Evolutionary conservation across 2,113 vertebrate species (phyloP).

Genomic region (human): DNA sequence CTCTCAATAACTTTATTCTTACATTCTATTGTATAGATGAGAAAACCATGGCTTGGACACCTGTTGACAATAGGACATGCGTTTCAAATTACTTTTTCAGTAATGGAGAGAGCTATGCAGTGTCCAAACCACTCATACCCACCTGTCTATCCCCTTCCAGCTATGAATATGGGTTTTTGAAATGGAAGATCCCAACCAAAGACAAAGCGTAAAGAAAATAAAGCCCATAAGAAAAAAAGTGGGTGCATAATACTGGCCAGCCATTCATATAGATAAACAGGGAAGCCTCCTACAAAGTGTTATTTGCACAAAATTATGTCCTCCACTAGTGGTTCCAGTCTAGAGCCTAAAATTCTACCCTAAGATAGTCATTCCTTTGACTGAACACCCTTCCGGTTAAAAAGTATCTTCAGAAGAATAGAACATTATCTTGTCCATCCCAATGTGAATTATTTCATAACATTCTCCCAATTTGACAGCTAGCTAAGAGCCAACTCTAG

Average conservation of each 20-base stretch:
- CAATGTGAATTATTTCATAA: neutral
- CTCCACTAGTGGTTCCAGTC: neutral
- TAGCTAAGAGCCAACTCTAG: neutral
- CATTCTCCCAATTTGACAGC: neutral
- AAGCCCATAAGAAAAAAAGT: neutral
- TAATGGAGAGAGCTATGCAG: neutral
- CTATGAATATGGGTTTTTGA: neutral
- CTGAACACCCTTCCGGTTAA: neutral
- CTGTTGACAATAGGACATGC: neutral
- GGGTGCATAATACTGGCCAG: accelerated
- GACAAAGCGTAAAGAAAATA: neutral
- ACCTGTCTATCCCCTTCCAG: neutral
- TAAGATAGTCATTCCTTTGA: neutral
- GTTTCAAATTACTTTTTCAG: neutral
- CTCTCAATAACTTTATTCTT: neutral
- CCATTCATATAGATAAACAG: neutral
- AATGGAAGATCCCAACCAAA: neutral
- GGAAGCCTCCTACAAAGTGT: neutral
- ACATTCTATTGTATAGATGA: neutral
- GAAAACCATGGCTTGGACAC: neutral
- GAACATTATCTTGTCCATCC: neutral
- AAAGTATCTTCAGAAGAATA: neutral
- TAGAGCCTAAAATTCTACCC: neutral
- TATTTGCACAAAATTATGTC: neutral
- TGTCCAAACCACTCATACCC: neutral